phyloP scores from a whole-genome alignment of 2,888 invertebrate species.

The Chironomus tentans region DNA sequence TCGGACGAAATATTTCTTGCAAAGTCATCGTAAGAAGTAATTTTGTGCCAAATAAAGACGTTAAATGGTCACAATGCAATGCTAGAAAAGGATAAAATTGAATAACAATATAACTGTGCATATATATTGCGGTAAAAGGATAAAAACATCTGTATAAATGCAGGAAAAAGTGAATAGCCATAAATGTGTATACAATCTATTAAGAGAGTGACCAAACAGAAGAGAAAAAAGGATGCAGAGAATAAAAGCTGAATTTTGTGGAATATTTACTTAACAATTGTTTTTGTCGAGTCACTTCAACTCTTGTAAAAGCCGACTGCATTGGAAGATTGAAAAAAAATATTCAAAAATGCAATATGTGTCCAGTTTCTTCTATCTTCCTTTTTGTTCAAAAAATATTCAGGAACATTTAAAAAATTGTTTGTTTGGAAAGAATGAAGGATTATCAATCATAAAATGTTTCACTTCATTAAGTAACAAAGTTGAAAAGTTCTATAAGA shows the following conservation, averaged over 20 bases:
- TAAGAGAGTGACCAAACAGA: background rate
- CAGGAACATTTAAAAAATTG: background rate
- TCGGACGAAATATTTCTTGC: background rate
- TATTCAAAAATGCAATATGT: background rate
- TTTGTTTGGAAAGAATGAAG: background rate
- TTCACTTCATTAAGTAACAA: constrained; percentile 13
- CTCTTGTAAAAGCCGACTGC: background rate
- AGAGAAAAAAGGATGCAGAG: background rate
- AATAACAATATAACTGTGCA: too few species aligned
- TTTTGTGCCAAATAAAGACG: constrained; percentile 24
- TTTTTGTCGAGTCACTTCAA: constrained; percentile 2
- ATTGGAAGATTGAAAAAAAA: background rate
- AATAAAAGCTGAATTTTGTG: background rate
- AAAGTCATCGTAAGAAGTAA: background rate
- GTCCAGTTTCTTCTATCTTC: background rate
- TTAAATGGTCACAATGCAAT: constrained; percentile 17
- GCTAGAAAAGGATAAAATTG: background rate
- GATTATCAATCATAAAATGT: constrained; percentile 22
- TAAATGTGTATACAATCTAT: background rate
- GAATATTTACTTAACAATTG: constrained; percentile 10
- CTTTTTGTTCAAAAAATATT: background rate
- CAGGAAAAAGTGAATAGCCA: background rate
- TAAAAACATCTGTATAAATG: constrained; percentile 15
- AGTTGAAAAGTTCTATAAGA: background rate
- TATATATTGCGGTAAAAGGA: background rate